Conservation (phyloP, 2,797 vertebrate genomes). For the Trematomus bernacchii region DNA sequence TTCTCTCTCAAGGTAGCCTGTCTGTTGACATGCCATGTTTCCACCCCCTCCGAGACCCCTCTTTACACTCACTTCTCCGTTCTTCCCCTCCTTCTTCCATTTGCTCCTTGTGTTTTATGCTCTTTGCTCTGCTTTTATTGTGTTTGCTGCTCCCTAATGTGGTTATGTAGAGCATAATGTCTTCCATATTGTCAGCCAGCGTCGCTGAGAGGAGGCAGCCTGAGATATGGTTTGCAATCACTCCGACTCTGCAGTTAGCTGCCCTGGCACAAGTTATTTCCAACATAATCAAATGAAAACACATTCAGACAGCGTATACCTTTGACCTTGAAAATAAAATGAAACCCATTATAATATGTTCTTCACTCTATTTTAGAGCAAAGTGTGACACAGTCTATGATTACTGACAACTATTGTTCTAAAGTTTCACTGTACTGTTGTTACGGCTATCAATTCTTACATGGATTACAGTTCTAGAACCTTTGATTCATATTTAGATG, state of each 20-base stretch:
- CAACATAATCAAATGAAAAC: conserved; percentile 74
- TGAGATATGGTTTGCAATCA: conserved; percentile 77
- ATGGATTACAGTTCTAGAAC: neutral
- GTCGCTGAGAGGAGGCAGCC: conserved; percentile 57
- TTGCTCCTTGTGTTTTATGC: conserved; percentile 74
- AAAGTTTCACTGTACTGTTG: conserved; percentile 9
- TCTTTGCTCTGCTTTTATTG: conserved; percentile 75
- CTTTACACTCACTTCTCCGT: conserved; percentile 55
- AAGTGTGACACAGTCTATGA: conserved; percentile 18
- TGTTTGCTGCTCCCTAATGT: conserved; percentile 81
- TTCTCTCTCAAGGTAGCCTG: conserved; percentile 95
- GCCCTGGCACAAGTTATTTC: conserved; percentile 56
- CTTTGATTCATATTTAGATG: neutral
- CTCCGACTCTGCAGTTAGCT: conserved; percentile 63
- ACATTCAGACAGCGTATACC: conserved; percentile 39
- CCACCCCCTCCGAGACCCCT: conserved; percentile 55
- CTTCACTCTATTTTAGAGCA: conserved; percentile 20
- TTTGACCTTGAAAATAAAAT: conserved; percentile 68
- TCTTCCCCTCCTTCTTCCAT: conserved; percentile 47
- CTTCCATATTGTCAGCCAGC: conserved; percentile 77
- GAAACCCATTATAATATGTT: conserved; percentile 46
- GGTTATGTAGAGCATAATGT: conserved; percentile 79
- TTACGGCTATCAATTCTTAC: neutral
- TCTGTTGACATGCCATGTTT: conserved; percentile 66
- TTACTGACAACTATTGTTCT: conserved; percentile 12